These are phyloP conservation scores for Epirrhoe tristata DNA, from an alignment of 2,888 invertebrate genomes.

Conservation along the genomic window DNA sequence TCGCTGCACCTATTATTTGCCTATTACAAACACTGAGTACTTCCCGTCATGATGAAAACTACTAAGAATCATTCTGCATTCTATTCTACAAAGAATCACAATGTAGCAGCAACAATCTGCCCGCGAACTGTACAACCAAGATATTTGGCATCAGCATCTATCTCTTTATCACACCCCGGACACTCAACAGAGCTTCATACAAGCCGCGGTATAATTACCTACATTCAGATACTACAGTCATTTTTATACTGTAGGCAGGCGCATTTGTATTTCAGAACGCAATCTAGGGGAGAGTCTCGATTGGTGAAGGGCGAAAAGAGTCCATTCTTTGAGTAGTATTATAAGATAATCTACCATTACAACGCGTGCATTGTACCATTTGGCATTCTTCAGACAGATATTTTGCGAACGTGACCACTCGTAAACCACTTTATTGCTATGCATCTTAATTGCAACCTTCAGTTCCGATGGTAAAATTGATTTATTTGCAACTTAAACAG, in stretches of 20 bases:
- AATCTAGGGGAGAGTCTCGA: no score
- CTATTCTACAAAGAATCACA: neutral
- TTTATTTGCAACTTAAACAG: constrained; percentile 28
- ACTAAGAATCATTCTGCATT: constrained; percentile 19
- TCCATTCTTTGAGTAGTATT: no score
- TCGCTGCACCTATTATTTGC: constrained; percentile 8
- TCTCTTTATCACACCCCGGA: constrained; percentile 9
- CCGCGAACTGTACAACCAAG: constrained; percentile 57
- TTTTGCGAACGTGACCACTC: constrained; percentile 34
- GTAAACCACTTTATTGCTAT: constrained; percentile 33
- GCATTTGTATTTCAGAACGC: no score
- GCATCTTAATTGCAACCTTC: constrained; percentile 33
- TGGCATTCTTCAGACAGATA: constrained; percentile 46
- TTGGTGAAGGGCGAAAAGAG: no score
- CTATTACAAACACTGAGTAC: neutral
- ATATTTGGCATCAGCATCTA: constrained; percentile 58
- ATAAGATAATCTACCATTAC: constrained; percentile 38
- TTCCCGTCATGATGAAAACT: constrained; percentile 8
- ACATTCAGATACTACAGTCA: no score
- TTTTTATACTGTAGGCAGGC: no score
- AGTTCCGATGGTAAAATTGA: constrained; percentile 32
- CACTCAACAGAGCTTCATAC: no score
- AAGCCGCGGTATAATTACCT: no score
- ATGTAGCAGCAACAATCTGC: constrained; percentile 39
- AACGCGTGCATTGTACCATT: constrained; percentile 35